A percentile compares a stretch with the other conserved stretches of the same genome.
Conservation (phyloP, 2,888 invertebrate genomes). For the Sphinx pinastri region DNA sequence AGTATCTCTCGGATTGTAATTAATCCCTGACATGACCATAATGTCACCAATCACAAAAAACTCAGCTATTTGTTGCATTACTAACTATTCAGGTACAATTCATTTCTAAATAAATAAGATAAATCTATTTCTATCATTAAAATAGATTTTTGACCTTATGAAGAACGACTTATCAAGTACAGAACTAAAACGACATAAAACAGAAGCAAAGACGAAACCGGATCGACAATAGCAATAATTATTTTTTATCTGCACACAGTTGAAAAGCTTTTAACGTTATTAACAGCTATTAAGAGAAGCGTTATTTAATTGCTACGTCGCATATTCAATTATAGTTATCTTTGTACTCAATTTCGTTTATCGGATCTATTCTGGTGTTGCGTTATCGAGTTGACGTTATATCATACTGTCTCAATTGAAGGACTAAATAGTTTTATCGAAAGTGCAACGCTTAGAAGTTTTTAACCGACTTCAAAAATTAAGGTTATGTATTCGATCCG, state of each 20-base stretch:
- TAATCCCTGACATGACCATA: no score
- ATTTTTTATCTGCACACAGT: slow-evolving; percentile 43
- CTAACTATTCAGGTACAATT: no score
- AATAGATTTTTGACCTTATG: no score
- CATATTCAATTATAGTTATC: slow-evolving; percentile 72
- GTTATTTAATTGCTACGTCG: slow-evolving; percentile 75
- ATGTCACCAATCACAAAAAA: no score
- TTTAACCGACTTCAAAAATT: no score
- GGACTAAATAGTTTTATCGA: neutral
- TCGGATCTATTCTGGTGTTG: slow-evolving; percentile 29
- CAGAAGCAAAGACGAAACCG: neutral
- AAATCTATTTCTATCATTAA: no score
- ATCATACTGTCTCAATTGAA: neutral
- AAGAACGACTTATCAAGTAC: no score
- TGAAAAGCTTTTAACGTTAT: slow-evolving; percentile 72
- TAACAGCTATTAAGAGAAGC: slow-evolving; percentile 67
- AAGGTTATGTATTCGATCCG: no score
- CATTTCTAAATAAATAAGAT: no score
- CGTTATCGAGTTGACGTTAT: slow-evolving; percentile 10
- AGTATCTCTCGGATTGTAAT: no score
- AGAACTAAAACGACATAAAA: neutral
- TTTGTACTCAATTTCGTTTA: slow-evolving; percentile 57
- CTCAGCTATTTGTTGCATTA: no score
- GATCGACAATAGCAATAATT: slow-evolving; percentile 30
- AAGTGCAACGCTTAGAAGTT: no score